phyloP scores from a whole-genome alignment of 2,888 invertebrate genomes.

The Mystacides longicornis region DNA sequence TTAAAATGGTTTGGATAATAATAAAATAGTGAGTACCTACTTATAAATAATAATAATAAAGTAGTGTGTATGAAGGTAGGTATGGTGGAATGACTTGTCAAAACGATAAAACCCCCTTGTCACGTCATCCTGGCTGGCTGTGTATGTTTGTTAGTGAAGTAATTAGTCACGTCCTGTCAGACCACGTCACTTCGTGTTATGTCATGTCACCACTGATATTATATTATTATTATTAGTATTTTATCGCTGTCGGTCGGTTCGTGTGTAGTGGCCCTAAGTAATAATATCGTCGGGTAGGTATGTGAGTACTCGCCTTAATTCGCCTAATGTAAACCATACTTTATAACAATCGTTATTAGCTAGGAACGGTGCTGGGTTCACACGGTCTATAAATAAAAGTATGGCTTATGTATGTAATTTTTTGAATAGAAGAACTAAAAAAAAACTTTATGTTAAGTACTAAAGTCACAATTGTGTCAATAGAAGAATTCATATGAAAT shows the following conservation, averaged over 20 bases:
- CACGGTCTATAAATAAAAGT: too few species aligned
- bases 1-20: background rate
- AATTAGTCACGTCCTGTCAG: constrained; percentile 1
- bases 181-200: background rate
- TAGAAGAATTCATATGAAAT: too few species aligned
- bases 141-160: background rate
- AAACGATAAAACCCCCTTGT: background rate
- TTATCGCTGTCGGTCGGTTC: background rate
- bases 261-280: too few species aligned
- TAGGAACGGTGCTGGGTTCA: too few species aligned
- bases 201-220: background rate
- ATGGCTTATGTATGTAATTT: too few species aligned
- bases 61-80: too few species aligned
- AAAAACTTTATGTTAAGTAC: too few species aligned
- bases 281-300: too few species aligned
- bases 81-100: constrained; percentile 1
- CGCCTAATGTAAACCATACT: background rate
- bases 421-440: too few species aligned
- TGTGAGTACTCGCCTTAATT: background rate
- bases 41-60: background rate
- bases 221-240: background rate
- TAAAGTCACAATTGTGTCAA: too few species aligned
- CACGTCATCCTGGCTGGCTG: background rate
- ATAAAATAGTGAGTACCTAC: background rate
- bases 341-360: too few species aligned